Base-by-base conservation (phyloP, 1,140 invertebrate genomes). In the Drosophila truncata region DNA sequence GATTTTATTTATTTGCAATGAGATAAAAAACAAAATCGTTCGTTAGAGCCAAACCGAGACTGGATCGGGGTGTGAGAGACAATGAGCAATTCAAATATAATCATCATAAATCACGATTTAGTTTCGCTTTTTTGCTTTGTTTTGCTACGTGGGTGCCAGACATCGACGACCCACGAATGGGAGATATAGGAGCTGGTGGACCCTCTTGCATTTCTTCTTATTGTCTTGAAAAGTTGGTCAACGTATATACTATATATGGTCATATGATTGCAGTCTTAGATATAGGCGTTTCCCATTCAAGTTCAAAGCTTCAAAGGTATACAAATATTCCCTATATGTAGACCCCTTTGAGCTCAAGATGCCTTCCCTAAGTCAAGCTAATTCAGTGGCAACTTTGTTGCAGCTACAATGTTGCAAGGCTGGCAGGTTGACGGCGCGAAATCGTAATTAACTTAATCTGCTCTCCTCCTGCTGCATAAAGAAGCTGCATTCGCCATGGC, bases 61-160 rank as follows among this genome's bases (percentile, higher is more conserved):
- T 37, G 25, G 31, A 55, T 46, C 25, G 50, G 23, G 55, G 67
- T 71, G 69, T 71, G 41, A 71, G 69, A 71, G 33, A 71, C 69
- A 71, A 71, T 71, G 65, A 58, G 66, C 55, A 77, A 77, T 77
- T 77, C 73, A 77, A 77, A 77, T 77, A 77, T 77, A 77, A 77
- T 77, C 74, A 77, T 77, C 63, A 77, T 77, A 77, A 77, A 77
- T 77, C 74, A 77, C 74, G 74, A 77, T 77, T 77, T 77, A 77
- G 74, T 77, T 77, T 77, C 74, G 74, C 73, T 69, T 77, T 77
- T 77, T 77, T 23, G 29, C 29, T 61, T 73, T 74, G 69, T 74
- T 61, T 64, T 57, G 27, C 39, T 42, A 63, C 72, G 52, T 76
- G 73, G 72, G 60, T 66, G 73, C 73, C 65, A 37, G 72, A 23